Evolutionary conservation across 1,140 invertebrate genomes (phyloP), one percentile per base, ranked within the genome.

Genomic region (Drosophila tristis): DNA sequence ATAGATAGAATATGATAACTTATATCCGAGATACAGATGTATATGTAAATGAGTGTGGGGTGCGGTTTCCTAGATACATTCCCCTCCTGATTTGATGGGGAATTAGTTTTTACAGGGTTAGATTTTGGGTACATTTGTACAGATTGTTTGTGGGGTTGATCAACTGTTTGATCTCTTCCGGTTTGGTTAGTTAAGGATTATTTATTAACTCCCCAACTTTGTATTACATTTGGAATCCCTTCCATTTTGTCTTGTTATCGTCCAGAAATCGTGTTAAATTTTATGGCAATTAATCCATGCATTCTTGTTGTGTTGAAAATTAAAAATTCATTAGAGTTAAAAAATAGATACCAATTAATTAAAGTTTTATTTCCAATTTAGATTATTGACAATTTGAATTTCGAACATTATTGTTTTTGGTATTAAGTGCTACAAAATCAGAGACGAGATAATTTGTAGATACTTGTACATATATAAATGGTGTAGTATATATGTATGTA

Each of bases 251-350:
- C 54, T 58, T 29, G n/a, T 42, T 25, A 29, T n/a, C 58, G 58
- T 59, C 13, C 11, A 47, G 31, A 51, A 13, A 45, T 49, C 43
- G 43, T 54, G 29, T 49, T 42, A 65, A 57, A 76, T 50, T 59
- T 59, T 50, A 59, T 59, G 16, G 26, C 11, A 39, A 59, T 59
- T 59, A 51, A 55, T 66, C 66, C 70, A 73, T 73, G 70, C 70
- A 64, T 23, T 26, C 25, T 71, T 51, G 31, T 25, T 60, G 31
- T 70, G 20, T 64, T 45, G 53, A 57, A 63, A 61, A 61, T 70
- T 47, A 64, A 80, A 71, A 78, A 79, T 58, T 73, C 67, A 79
- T 75, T 67, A 81, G 58, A 81, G 78, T 87, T 86, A 78, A 81
- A 48, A 71, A 67, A 64, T 57, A 71, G 31, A 73, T 44, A 78